These are phyloP conservation scores for Mylabris sibirica DNA, from an alignment of 2,888 invertebrate genomes.

Conservation along the genomic window DNA sequence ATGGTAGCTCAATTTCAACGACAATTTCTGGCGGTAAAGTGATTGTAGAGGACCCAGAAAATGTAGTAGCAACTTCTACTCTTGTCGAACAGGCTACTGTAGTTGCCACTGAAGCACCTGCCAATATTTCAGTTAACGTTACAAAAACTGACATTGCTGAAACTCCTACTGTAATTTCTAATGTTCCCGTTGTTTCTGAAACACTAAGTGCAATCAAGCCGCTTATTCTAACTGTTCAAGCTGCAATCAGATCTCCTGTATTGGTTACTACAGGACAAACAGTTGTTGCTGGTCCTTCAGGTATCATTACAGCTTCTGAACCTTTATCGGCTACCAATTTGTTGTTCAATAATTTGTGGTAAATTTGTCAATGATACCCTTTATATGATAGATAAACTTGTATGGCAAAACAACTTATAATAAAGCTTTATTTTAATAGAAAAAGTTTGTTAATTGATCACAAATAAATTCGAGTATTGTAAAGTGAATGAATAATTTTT, in stretches of 20 bases:
- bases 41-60: slow-evolving; percentile 51
- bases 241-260: not conserved
- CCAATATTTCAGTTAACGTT: not conserved
- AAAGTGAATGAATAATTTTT: not conserved
- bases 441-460: no score
- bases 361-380: no score
- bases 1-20: slow-evolving; percentile 24
- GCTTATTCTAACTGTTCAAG: not conserved
- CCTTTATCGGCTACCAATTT: slow-evolving; percentile 23
- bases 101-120: slow-evolving; percentile 7
- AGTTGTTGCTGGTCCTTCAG: slow-evolving; percentile 48
- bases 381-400: no score
- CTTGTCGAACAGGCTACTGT: no score
- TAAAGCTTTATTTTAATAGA: no score
- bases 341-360: no score
- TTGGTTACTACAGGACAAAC: slow-evolving; percentile 11
- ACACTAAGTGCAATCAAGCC: not conserved
- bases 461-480: no score
- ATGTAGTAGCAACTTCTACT: slow-evolving; percentile 15
- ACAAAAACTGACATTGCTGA: slow-evolving; percentile 17
- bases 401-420: no score
- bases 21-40: slow-evolving; percentile 47
- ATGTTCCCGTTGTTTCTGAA: slow-evolving; percentile 10
- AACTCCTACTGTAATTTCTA: not conserved
- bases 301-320: slow-evolving; percentile 44